These are phyloP conservation scores for Sturnira hondurensis DNA, from an alignment of 2,113 vertebrate species.

Conservation along the genomic window DNA sequence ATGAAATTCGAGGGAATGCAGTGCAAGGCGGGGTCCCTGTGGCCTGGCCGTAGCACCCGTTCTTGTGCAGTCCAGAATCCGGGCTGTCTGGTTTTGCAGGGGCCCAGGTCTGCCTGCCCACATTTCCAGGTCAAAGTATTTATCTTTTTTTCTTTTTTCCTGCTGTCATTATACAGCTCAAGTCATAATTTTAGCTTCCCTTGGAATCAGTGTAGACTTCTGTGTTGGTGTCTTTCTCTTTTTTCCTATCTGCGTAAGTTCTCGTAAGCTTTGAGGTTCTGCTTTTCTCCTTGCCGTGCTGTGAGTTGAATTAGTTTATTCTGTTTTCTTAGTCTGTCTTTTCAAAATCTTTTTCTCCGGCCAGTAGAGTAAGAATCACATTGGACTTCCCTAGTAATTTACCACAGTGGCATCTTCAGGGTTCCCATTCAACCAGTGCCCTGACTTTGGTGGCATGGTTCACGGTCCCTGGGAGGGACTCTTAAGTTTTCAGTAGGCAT, in stretches of 20 bases:
- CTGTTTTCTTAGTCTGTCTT: background rate
- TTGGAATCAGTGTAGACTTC: background rate
- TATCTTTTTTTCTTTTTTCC: background rate
- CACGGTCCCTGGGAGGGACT: fast-evolving
- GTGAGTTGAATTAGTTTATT: background rate
- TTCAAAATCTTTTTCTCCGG: background rate
- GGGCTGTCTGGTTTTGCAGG: background rate
- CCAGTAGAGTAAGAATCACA: fast-evolving
- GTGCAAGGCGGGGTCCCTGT: background rate
- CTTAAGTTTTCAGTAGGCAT: background rate
- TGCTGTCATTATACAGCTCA: too few relatives aligned
- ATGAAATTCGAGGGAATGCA: background rate
- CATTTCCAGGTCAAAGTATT: background rate
- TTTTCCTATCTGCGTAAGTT: background rate
- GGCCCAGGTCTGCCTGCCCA: background rate
- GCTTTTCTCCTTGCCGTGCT: background rate
- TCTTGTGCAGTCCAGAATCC: fast-evolving
- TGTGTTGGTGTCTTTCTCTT: background rate
- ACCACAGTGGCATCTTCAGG: background rate
- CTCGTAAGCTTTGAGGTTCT: background rate
- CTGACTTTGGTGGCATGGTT: background rate
- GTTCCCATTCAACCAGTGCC: background rate
- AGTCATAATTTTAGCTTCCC: background rate
- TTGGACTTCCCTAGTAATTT: background rate
- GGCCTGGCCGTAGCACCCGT: fast-evolving